Evolutionary conservation across 2,113 vertebrate genomes (phyloP), one percentile per base, ranked within the genome.

Genomic region (Dasyurus viverrinus): DNA sequence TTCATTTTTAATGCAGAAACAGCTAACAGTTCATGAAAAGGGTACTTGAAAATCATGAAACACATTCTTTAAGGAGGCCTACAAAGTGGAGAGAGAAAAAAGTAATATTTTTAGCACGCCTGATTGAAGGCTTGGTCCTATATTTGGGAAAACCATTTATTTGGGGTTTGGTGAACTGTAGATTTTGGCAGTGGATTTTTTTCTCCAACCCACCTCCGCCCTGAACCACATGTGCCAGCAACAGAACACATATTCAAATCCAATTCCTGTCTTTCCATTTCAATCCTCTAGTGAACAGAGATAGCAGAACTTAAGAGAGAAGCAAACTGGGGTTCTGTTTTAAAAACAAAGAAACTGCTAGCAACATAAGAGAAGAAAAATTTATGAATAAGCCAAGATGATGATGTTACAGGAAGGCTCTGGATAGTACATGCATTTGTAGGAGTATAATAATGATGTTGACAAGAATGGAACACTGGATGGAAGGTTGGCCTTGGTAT

Each of bases 71-170:
- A 42, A 95, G 52, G 92, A 89, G 54, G 89, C 57, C 48, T 89
- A 90, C 95, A 91, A 42, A 47, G 92, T 89, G 36, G 92, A 7
- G 24, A 55, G 7, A 25, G 6, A 55, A 55, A 55, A 60, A 60
- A 10, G 46, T 54, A 27, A 46, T 97, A 94, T 97, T 97, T 95
- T 97, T 97, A 96, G 97, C 90, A n/a, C 1, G 47, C 84, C 0
- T 50, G 46, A 55, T 42, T 27, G 84, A 94, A 95, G 93, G 96
- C 89, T 90, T 9, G 92, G 52, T 52, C 92, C 94, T 96, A 91
- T 96, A 97, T 97, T 97, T 97, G 97, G 96, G 94, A 94, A 98
- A 96, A 95, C 93, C 0, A 0, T 60, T 92, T 96, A 97, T 93
- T 90, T 96, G 93, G 93, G 97, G 96, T 90, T 97, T 96, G 90